Base-by-base conservation (phyloP, 2,113 vertebrate species). In the Festucalex cinctus region DNA sequence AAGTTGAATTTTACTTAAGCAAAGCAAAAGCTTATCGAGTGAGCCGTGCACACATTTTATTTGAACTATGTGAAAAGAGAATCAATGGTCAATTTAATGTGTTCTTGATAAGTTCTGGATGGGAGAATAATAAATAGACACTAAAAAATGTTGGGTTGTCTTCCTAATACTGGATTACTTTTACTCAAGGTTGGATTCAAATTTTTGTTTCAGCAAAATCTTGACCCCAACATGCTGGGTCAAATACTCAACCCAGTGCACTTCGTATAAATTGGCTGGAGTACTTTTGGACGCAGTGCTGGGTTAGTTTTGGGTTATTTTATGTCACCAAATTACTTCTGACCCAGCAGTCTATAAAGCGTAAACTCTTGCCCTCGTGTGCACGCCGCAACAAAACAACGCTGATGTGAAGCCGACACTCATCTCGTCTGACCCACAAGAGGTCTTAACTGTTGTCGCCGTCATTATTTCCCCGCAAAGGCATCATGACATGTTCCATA, bases 391-490 rank as follows among this genome's bases (percentile, higher is more conserved):
- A 59, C 51, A 66, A 24, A 66, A 32, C 37, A 54, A 65, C 56
- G 3, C 60, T 59, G 62, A 60, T 66, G 73, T 78, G 60, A 80
- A 80, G 65, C 74, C 79, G 75, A 72, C 70, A 63, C 41, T 61
- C 76, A 71, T 75, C 60, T 73, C 56, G 69, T 79, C 81, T 74
- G 64, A 77, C 76, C 70, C 60, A 24, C 9, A 22, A 61, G 75
- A 75, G 9, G 69, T 75, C 68, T n/a, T 51, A 37, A 36, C 41
- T 49, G 65, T 74, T 71, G 58, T 76, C 69, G 64, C 60, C 71
- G 72, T 84, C 68, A 77, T 85, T 78, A 81, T 85, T 86, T 79
- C 65, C 65, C 71, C 57, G 76, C 82, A 74, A 83, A 86, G 85
- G 81, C 61, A 61, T 82, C 84, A 83, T 70, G 74, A 77, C 70